phyloP scores from a whole-genome alignment of 2,797 vertebrate genomes.

The Allobates femoralis region DNA sequence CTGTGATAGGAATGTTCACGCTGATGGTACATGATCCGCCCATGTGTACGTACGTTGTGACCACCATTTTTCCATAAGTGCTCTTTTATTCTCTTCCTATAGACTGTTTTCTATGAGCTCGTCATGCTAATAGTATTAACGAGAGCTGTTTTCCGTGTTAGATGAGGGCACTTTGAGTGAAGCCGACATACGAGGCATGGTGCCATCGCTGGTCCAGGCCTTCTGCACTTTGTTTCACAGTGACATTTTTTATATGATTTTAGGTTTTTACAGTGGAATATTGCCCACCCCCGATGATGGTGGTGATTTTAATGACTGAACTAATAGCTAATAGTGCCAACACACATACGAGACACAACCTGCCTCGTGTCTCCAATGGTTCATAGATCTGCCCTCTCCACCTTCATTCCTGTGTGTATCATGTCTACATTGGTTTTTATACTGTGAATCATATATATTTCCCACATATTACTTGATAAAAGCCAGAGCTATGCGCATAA shows the following conservation, averaged over 20 bases:
- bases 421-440: slow-evolving; percentile 18
- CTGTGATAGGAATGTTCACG: background rate
- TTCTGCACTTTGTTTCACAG: slow-evolving; percentile 16
- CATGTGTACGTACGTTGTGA: background rate
- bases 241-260: slow-evolving; percentile 14
- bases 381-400: background rate
- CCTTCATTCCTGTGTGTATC: background rate
- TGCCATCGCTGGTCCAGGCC: background rate
- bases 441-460: slow-evolving; percentile 26
- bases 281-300: background rate
- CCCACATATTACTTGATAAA: background rate
- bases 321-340: background rate
- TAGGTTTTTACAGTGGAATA: background rate
- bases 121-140: background rate
- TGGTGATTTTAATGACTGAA: background rate
- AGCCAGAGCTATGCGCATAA: slow-evolving; percentile 7
- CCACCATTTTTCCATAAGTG: slow-evolving; percentile 25
- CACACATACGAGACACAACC: background rate
- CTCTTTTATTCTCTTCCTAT: slow-evolving; percentile 25
- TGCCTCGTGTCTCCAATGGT: background rate
- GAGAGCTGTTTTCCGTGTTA: background rate
- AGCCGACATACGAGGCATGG: background rate
- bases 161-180: background rate
- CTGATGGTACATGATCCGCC: background rate
- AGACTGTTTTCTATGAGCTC: slow-evolving; percentile 8